These are phyloP conservation scores for Aleiodes sp. DNA, from an alignment of 1,140 invertebrate genomes.

Conservation along the genomic window DNA sequence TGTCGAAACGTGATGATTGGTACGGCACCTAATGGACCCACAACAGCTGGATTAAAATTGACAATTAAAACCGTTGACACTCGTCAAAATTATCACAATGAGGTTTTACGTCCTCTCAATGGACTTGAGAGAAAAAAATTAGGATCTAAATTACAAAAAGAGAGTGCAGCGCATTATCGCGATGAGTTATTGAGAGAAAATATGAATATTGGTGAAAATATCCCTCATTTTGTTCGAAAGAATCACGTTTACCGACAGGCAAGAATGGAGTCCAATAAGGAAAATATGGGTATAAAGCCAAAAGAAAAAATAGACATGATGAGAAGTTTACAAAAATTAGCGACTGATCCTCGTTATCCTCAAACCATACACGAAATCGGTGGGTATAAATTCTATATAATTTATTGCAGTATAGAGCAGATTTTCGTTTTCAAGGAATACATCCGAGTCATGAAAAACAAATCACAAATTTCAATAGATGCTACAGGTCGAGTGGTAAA, in stretches of 20 bases:
- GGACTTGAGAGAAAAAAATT: background rate
- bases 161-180: no score
- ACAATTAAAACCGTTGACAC: background rate
- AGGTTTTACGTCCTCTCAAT: background rate
- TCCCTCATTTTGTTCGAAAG: background rate
- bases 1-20: background rate
- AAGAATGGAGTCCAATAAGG: background rate
- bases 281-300: background rate
- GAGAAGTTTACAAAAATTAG: background rate
- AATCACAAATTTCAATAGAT: background rate
- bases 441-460: background rate
- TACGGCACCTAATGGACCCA: background rate
- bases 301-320: background rate
- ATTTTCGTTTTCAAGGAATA: conserved; percentile 11
- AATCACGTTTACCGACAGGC: background rate
- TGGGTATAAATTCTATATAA: background rate
- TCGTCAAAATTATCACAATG: background rate
- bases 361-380: background rate
- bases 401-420: background rate
- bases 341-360: background rate
- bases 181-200: background rate
- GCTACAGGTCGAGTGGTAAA: conserved; percentile 17
- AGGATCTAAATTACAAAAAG: background rate
- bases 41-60: background rate
- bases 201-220: background rate